Evolutionary conservation across 1,140 invertebrate genomes (phyloP).

Genomic region (Drosophila sulfurigaster): DNA sequence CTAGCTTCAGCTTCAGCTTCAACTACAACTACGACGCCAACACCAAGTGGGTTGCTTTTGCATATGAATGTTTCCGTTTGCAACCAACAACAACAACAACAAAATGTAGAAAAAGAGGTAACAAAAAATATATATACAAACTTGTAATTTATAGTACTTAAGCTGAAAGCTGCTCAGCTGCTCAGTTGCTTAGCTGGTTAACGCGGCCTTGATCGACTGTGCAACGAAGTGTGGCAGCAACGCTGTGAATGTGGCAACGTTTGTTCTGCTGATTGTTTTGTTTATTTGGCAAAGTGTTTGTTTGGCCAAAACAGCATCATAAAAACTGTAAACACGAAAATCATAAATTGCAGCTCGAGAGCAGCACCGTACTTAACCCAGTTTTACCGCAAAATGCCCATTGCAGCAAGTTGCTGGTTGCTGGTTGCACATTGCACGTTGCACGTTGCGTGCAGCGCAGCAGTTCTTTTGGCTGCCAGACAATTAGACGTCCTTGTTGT

Average conservation of each 20-base stretch:
- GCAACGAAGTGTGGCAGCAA: slow-evolving; percentile 34
- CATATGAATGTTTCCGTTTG: slow-evolving; percentile 57
- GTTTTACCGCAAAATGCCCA: slow-evolving; percentile 47
- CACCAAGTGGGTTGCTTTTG: slow-evolving; percentile 46
- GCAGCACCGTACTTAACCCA: slow-evolving; percentile 68
- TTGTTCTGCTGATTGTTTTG: slow-evolving; percentile 78
- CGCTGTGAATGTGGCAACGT: slow-evolving; percentile 65
- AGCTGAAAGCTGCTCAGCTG: slow-evolving; percentile 23
- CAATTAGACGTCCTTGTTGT: slow-evolving; percentile 38
- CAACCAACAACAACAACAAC: slow-evolving; percentile 31
- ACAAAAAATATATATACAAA: slow-evolving; percentile 27
- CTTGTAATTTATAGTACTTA: slow-evolving; percentile 70
- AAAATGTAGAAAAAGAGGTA: slow-evolving; percentile 18
- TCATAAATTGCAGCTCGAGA: slow-evolving; percentile 68
- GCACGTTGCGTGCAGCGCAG: slow-evolving; percentile 58
- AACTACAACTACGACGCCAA: slow-evolving; percentile 24
- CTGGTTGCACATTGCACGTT: slow-evolving; percentile 31
- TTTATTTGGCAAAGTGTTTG: slow-evolving; percentile 61
- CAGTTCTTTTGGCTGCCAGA: slow-evolving; percentile 19
- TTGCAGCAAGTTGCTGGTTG: slow-evolving; percentile 50
- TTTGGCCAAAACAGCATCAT: slow-evolving; percentile 70
- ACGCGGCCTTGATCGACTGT: slow-evolving; percentile 64
- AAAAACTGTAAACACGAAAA: slow-evolving; percentile 79
- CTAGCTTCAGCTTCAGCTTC: slow-evolving; percentile 30
- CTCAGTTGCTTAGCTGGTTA: slow-evolving; percentile 6